Conservation (phyloP, 2,113 vertebrate species). For the Takifugu bimaculatus region DNA sequence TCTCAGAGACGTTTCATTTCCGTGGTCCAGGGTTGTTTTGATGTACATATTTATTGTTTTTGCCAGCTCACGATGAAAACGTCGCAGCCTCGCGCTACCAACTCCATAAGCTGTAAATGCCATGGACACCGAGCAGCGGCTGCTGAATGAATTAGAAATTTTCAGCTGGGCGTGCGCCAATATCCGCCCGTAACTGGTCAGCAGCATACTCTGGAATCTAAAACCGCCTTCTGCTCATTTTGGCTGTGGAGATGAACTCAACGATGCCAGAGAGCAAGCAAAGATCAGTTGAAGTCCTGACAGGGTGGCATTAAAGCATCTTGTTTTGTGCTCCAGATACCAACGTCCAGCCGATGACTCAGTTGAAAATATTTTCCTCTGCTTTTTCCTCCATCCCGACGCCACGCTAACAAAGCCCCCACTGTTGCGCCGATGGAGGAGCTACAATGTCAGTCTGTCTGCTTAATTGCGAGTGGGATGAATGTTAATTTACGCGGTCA, state of each 20-base stretch:
- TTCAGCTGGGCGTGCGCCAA: slow-evolving; percentile 13
- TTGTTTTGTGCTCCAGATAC: slow-evolving; percentile 67
- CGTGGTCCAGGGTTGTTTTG: neutral
- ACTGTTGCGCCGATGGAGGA: slow-evolving; percentile 72
- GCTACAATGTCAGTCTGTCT: slow-evolving; percentile 79
- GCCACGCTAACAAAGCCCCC: slow-evolving; percentile 77
- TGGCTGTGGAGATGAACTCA: slow-evolving; percentile 20
- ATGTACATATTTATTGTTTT: neutral
- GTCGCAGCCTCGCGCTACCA: slow-evolving; percentile 1
- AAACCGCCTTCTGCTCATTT: slow-evolving; percentile 11
- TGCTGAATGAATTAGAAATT: slow-evolving; percentile 14
- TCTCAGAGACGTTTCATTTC: neutral
- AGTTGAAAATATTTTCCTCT: slow-evolving; percentile 77
- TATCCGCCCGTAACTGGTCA: slow-evolving; percentile 25
- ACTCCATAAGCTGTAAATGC: slow-evolving; percentile 15
- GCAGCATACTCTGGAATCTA: slow-evolving; percentile 14
- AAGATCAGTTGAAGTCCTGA: slow-evolving; percentile 10
- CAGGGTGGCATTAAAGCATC: slow-evolving; percentile 41
- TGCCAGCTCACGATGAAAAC: slow-evolving; percentile 10
- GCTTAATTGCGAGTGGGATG: slow-evolving; percentile 78
- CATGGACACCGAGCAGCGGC: slow-evolving; percentile 16
- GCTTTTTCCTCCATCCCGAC: slow-evolving; percentile 67
- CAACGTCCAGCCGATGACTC: slow-evolving; percentile 74
- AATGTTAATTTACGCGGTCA: slow-evolving; percentile 71
- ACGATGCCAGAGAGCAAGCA: slow-evolving; percentile 26